phyloP scores from a whole-genome alignment of 2,797 vertebrate species.

The Percopsis omiscomaycus region DNA sequence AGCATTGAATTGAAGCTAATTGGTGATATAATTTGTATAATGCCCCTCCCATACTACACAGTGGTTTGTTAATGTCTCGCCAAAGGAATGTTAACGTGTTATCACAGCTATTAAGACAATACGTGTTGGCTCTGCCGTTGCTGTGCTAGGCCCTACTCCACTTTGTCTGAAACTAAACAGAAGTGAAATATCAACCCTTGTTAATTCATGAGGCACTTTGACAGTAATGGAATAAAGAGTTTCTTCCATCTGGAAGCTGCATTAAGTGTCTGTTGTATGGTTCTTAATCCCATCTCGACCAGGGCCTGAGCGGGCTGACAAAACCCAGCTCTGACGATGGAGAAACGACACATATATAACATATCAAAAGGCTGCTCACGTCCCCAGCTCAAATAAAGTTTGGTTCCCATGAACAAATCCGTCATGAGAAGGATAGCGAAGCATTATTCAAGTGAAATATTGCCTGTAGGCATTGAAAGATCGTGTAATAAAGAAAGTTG shows the following conservation, averaged over 20 bases:
- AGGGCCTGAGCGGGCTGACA: constrained; percentile 39
- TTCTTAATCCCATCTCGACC: constrained; percentile 59
- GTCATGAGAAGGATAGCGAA: constrained; percentile 38
- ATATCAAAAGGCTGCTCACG: constrained; percentile 54
- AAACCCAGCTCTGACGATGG: constrained; percentile 42
- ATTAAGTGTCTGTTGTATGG: constrained; percentile 57
- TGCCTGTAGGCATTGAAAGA: constrained; percentile 37
- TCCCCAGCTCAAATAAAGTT: constrained; percentile 55
- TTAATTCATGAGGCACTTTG: constrained; percentile 54
- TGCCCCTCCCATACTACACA: constrained; percentile 24
- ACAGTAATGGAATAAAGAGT: constrained; percentile 64
- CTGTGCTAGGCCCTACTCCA: constrained; percentile 28
- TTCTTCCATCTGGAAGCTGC: constrained; percentile 68
- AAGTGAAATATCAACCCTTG: constrained; percentile 49
- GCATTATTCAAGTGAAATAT: constrained; percentile 51
- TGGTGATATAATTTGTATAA: constrained; percentile 42
- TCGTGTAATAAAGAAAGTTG: constrained; percentile 35
- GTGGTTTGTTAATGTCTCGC: constrained; percentile 45
- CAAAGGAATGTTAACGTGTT: constrained; percentile 43
- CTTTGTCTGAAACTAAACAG: constrained; percentile 61
- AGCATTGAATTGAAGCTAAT: constrained; percentile 16
- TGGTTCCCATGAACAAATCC: constrained; percentile 60
- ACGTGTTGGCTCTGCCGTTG: constrained; percentile 5
- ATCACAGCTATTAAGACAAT: constrained; percentile 46
- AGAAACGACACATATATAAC: constrained; percentile 57